These are phyloP conservation scores for Rhyzopertha dominica DNA, from an alignment of 1,140 invertebrate species.

Conservation along the genomic window DNA sequence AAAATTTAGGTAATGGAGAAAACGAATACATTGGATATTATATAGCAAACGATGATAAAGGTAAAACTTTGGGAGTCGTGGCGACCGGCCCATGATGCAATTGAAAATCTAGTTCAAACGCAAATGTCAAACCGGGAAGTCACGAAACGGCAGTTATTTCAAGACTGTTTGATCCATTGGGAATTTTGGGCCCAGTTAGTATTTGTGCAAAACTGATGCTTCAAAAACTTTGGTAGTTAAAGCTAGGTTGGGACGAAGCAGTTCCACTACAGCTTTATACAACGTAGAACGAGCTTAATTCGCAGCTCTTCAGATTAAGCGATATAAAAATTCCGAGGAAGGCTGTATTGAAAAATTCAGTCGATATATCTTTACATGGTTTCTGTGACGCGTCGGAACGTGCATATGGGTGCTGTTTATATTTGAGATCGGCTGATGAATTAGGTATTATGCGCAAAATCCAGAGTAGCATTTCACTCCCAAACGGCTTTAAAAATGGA, in stretches of 20 bases:
- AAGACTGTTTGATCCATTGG: constrained; percentile 44
- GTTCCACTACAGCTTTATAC: constrained; percentile 16
- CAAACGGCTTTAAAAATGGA: not conserved
- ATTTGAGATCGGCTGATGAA: not conserved
- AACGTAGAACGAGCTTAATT: too few species aligned
- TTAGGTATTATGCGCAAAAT: constrained; percentile 5
- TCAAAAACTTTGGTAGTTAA: constrained; percentile 26
- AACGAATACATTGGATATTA: not conserved
- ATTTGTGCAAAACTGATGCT: constrained; percentile 27
- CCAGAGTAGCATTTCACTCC: constrained; percentile 1
- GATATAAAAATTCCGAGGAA: too few species aligned
- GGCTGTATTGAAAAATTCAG: too few species aligned
- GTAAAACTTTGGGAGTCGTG: constrained; percentile 11
- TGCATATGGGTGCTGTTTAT: constrained; percentile 2
- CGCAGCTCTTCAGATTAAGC: too few species aligned
- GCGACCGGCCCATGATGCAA: constrained; percentile 7
- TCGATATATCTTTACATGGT: too few species aligned
- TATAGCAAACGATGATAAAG: constrained; percentile 6
- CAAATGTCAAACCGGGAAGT: constrained; percentile 14
- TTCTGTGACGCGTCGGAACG: too few species aligned
- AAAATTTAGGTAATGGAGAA: not conserved
- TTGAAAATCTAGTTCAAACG: constrained; percentile 4
- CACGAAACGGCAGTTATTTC: constrained; percentile 18
- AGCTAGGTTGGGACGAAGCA: constrained; percentile 26
- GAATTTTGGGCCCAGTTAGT: constrained; percentile 28